Evolutionary conservation across 2,888 invertebrate genomes (phyloP).

Genomic region (Dendrolimus houi): DNA sequence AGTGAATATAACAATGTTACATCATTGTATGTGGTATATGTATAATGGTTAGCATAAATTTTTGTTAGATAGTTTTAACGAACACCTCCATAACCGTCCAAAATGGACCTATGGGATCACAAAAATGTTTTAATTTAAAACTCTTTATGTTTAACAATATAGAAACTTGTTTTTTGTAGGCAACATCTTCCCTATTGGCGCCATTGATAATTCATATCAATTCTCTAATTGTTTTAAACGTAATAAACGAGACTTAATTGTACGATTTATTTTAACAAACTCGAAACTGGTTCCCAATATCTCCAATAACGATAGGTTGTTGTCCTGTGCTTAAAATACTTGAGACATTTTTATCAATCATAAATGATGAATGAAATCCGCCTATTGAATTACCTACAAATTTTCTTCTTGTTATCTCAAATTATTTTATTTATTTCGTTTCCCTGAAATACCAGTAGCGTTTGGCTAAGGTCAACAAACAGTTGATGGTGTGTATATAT

Average conservation of each 20-base stretch:
- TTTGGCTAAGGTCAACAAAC: not conserved
- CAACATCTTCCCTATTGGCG: not conserved
- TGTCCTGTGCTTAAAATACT: not conserved
- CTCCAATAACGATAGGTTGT: not conserved
- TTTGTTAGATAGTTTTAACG: no score
- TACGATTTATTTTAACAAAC: no score
- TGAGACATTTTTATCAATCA: not conserved
- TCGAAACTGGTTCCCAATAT: not conserved
- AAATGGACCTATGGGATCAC: no score
- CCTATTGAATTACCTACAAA: not conserved
- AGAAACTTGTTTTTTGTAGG: no score
- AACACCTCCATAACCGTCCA: no score
- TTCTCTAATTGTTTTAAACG: not conserved
- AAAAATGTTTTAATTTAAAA: no score
- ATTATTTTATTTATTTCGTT: not conserved
- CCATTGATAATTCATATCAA: not conserved
- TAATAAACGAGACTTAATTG: not conserved
- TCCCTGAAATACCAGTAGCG: not conserved
- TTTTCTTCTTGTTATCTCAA: no score
- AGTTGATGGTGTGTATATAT: no score
- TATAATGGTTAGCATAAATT: no score
- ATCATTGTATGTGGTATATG: no score
- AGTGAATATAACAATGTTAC: no score
- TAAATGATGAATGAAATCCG: not conserved
- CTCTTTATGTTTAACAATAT: no score